These are phyloP conservation scores for Epinotia brunnichana DNA, from an alignment of 2,888 invertebrate species.

Conservation along the genomic window DNA sequence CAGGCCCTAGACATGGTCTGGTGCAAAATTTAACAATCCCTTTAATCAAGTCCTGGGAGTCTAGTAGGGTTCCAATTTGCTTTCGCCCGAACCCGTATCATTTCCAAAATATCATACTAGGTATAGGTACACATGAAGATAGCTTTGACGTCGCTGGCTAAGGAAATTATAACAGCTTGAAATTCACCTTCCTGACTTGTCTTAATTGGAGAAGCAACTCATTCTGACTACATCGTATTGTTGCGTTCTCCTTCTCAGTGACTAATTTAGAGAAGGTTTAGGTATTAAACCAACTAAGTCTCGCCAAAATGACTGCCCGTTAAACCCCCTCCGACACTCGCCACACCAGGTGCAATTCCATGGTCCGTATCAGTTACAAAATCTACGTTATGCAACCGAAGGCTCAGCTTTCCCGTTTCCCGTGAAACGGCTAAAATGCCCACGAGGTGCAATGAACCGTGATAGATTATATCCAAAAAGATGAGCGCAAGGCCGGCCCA, in stretches of 20 bases:
- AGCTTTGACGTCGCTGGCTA: not conserved
- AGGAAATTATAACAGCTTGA: not conserved
- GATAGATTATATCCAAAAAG: conserved; percentile 75
- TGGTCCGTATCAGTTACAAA: conserved; percentile 28
- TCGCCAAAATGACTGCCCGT: conserved; percentile 2
- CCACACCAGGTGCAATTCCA: not conserved
- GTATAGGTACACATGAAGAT: no score
- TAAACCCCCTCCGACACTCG: conserved; percentile 2
- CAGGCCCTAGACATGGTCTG: no score
- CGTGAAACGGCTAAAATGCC: conserved; percentile 56
- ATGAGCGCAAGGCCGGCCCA: conserved; percentile 71
- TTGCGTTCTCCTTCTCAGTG: not conserved
- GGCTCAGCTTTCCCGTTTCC: conserved; percentile 47
- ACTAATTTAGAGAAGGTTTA: no score
- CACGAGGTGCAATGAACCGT: conserved; percentile 76
- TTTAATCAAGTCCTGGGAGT: no score
- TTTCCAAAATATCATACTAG: no score
- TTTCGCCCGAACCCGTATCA: no score
- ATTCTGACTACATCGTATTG: not conserved
- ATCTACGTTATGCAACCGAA: conserved; percentile 44
- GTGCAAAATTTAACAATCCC: no score
- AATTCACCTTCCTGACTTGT: not conserved
- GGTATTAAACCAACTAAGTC: not conserved
- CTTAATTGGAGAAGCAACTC: not conserved
- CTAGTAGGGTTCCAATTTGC: no score